phyloP scores from a whole-genome alignment of 2,888 invertebrate species.

The Spatulosminthurus flaviceps region DNA sequence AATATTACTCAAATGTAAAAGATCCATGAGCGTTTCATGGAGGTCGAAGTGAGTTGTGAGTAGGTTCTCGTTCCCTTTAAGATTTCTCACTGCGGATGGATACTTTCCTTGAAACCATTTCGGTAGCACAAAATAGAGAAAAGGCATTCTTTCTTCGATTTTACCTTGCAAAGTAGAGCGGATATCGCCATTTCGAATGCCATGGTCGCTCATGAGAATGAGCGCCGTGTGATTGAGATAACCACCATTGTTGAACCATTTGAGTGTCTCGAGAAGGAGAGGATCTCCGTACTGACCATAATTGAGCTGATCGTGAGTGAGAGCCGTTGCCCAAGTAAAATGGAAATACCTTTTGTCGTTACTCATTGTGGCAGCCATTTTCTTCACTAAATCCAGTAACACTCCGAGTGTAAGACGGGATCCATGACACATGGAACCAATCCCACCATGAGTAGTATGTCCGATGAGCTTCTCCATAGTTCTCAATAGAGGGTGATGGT shows the following conservation, averaged over 20 bases:
- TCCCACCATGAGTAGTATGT: slow-evolving; percentile 70
- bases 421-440: slow-evolving; percentile 67
- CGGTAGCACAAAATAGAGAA: slow-evolving; percentile 79
- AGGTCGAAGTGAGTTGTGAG: slow-evolving; percentile 59
- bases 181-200: slow-evolving; percentile 85
- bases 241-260: slow-evolving; percentile 68
- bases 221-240: slow-evolving; percentile 76
- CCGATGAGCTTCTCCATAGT: slow-evolving; percentile 74
- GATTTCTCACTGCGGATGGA: slow-evolving; percentile 65
- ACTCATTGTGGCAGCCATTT: slow-evolving; percentile 72
- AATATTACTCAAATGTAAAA: slow-evolving; percentile 45
- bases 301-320: slow-evolving; percentile 86
- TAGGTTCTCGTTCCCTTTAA: slow-evolving; percentile 44
- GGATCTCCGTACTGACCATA: slow-evolving; percentile 79
- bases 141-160: slow-evolving; percentile 87
- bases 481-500: slow-evolving; percentile 78
- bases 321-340: slow-evolving; percentile 83
- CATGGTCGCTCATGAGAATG: slow-evolving; percentile 85
- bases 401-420: slow-evolving; percentile 75
- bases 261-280: slow-evolving; percentile 72
- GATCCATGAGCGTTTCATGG: slow-evolving; percentile 55
- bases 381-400: slow-evolving; percentile 76
- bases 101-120: slow-evolving; percentile 75
- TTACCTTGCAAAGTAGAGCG: slow-evolving; percentile 78
- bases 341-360: slow-evolving; percentile 75